These are phyloP conservation scores for Acrobasis consociella DNA, from an alignment of 2,888 invertebrate species.

Conservation along the genomic window DNA sequence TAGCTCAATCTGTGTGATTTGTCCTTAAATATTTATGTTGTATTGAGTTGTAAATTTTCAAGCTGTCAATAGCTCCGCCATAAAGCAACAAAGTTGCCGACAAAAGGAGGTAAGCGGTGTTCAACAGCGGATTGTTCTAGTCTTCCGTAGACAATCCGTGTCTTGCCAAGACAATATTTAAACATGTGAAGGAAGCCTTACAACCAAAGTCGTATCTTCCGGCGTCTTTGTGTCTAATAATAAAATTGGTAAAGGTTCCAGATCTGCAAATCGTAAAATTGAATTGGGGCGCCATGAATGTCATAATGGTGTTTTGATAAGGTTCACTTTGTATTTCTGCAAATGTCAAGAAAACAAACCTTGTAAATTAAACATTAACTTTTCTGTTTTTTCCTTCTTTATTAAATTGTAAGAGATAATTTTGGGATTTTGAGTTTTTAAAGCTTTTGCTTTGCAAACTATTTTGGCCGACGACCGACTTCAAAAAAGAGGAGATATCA, in stretches of 20 bases:
- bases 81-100: no score
- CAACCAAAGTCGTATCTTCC: slow-evolving; percentile 11
- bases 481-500: no score
- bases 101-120: no score
- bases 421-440: no score
- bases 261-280: slow-evolving; percentile 14
- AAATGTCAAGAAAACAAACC: slow-evolving; percentile 5
- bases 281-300: neutral
- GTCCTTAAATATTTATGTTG: no score
- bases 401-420: neutral
- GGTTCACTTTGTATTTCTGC: neutral
- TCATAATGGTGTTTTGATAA: slow-evolving; percentile 3
- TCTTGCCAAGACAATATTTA: neutral
- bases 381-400: neutral
- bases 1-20: no score
- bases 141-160: neutral
- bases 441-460: no score
- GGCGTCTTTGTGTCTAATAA: slow-evolving; percentile 17
- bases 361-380: neutral
- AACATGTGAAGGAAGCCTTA: neutral
- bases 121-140: no score
- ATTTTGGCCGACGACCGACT: no score
- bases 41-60: no score
- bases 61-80: no score
- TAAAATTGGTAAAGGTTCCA: slow-evolving; percentile 14